Base-by-base conservation (phyloP, 2,797 vertebrate species). In the Myotis planiceps region DNA sequence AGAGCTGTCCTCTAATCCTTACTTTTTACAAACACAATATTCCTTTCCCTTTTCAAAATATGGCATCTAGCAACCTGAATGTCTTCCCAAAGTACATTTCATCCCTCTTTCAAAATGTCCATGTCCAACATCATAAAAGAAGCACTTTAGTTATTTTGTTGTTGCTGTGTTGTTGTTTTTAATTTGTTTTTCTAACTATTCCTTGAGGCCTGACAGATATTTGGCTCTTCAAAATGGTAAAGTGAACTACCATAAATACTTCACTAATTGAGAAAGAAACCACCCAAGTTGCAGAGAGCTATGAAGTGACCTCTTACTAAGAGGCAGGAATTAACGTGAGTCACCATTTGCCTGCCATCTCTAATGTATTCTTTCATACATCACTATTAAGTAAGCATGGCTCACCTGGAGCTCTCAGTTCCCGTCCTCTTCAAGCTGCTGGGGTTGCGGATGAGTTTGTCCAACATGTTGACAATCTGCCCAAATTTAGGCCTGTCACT, bases 391-490 rank as follows among this genome's bases (percentile, higher is more conserved):
- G 60, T 45, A 94, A 96, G 91, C 92, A 5, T 32, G 60, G 97
- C 98, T 98, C 95, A 99, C 99, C 99, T 99, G 95, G 99, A 96
- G 89, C 98, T 98, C 95, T 99, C 99, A 0, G 99, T 99, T 58
- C 99, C 99, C 0, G 99, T 99, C 98, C 99, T 99, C 99, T 99
- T 99, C 97, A 99, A 98, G 86, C 99, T 99, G 98, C 99, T 99
- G 85, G 99, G 99, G 96, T 99, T 99, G 94, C 99, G 99, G 98
- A 99, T 99, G 96, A 99, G 99, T 98, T 99, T 99, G 99, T 99
- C 99, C 98, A 99, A 98, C 99, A 99, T 99, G 99, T 99, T 99
- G 98, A 99, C 99, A 6, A 99, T 99, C 99, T 99, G 99, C 96
- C 99, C 99, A 87, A 99, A 99, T 97, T 99, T 99, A 58, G 99